Evolutionary conservation across 2,888 invertebrate species (phyloP).

Genomic region (Hirudinaria manillensis): DNA sequence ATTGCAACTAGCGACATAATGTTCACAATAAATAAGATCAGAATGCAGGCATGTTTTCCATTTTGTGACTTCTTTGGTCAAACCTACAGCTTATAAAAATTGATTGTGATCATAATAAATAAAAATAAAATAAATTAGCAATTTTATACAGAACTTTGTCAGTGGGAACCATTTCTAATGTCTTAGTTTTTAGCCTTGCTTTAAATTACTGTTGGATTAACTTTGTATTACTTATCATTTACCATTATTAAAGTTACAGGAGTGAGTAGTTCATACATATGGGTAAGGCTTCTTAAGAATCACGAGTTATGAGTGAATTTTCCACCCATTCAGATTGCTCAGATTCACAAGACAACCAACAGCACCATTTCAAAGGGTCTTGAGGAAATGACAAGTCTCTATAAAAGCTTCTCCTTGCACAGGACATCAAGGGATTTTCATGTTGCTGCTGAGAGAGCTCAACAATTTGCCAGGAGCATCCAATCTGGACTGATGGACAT

Average conservation of each 20-base stretch:
- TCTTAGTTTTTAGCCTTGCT: no score
- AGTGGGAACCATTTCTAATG: no score
- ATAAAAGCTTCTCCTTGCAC: slow-evolving; percentile 24
- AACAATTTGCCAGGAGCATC: slow-evolving; percentile 31
- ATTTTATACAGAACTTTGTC: no score
- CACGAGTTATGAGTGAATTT: not conserved
- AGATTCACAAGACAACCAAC: slow-evolving; percentile 36
- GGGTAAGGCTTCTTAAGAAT: no score
- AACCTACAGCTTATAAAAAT: no score
- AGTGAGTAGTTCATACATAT: no score
- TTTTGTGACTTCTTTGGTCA: not conserved
- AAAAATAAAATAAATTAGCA: no score
- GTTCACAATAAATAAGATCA: slow-evolving; percentile 35
- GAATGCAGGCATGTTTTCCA: slow-evolving; percentile 32
- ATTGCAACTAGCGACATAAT: slow-evolving; percentile 63
- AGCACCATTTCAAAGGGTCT: slow-evolving; percentile 33
- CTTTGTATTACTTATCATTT: no score
- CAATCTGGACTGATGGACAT: slow-evolving; percentile 30
- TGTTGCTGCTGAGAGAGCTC: slow-evolving; percentile 31
- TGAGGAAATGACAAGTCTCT: slow-evolving; percentile 29
- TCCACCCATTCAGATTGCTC: slow-evolving; percentile 30
- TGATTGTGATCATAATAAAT: no score
- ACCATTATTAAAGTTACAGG: no score
- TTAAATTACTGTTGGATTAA: no score
- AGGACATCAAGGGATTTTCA: slow-evolving; percentile 14